phyloP scores from a whole-genome alignment of 2,113 vertebrate species.

The Phrynocephalus versicolor region DNA sequence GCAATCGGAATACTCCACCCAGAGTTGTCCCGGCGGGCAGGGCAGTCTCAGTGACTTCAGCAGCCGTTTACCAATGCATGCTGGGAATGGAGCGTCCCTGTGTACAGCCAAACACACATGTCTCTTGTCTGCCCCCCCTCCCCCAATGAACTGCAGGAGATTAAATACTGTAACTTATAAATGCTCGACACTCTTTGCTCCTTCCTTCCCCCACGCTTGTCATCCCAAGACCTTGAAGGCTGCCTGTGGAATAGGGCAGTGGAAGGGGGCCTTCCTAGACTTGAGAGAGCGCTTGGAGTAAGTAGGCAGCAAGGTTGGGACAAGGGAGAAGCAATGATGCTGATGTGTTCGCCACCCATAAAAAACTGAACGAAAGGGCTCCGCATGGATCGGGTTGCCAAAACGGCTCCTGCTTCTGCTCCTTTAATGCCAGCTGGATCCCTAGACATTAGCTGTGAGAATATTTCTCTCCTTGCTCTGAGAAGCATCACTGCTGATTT shows the following conservation, averaged over 20 bases:
- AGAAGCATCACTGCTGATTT: not conserved
- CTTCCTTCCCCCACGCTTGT: not conserved
- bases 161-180: not conserved
- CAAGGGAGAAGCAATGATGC: not conserved
- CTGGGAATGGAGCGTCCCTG: not conserved
- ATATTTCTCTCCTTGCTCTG: not conserved
- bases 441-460: not conserved
- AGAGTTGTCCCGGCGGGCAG: not conserved
- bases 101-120: constrained; percentile 1
- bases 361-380: not conserved
- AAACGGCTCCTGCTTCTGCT: not conserved
- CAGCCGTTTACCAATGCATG: constrained; percentile 2
- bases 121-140: not conserved
- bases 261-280: not conserved
- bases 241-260: not conserved
- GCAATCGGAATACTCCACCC: constrained; percentile 23
- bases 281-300: not conserved
- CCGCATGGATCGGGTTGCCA: not conserved
- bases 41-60: not conserved
- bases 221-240: not conserved
- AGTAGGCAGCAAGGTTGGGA: not conserved
- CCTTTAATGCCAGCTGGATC: not conserved
- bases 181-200: not conserved
- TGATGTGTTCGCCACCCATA: not conserved
- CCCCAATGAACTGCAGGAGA: not conserved